A percentile compares a stretch with the other conserved stretches of the same genome.
Evolutionary conservation across 1,140 invertebrate genomes (phyloP).

Genomic region (Marisa cornuarietis): DNA sequence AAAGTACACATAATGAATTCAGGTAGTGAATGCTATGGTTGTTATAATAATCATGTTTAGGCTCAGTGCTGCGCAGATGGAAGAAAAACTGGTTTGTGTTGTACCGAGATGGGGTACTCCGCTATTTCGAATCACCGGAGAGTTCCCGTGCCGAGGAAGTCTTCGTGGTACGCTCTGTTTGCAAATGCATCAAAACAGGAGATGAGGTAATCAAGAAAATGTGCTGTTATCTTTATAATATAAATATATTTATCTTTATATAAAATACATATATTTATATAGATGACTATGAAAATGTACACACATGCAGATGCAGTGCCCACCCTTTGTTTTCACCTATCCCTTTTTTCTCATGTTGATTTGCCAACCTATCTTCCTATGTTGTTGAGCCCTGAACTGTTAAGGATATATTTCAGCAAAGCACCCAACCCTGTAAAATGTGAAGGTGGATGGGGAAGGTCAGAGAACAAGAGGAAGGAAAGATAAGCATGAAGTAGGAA

Average conservation of each 20-base stretch:
- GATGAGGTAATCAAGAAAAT: slow-evolving; percentile 38
- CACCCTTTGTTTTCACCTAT: neutral
- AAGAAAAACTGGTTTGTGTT: slow-evolving; percentile 63
- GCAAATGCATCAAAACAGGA: slow-evolving; percentile 47
- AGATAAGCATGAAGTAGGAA: too few relatives aligned
- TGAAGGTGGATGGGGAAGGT: too few relatives aligned
- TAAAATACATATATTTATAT: slow-evolving; percentile 9
- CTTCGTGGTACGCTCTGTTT: slow-evolving; percentile 49
- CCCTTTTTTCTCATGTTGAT: too few relatives aligned
- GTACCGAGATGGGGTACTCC: slow-evolving; percentile 56
- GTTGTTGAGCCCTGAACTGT: too few relatives aligned
- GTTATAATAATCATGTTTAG: slow-evolving; percentile 18
- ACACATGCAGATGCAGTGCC: neutral
- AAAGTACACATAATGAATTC: neutral
- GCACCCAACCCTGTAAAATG: too few relatives aligned
- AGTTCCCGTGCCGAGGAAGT: slow-evolving; percentile 54
- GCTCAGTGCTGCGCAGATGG: slow-evolving; percentile 53
- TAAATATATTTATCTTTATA: too few relatives aligned
- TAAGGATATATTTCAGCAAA: too few relatives aligned
- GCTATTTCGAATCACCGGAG: slow-evolving; percentile 60
- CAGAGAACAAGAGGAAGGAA: too few relatives aligned
- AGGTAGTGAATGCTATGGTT: neutral
- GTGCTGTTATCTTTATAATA: neutral
- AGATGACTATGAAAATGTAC: neutral
- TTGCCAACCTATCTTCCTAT: too few relatives aligned